Conservation (phyloP, 2,113 vertebrate species). For the Misgurnus mizolepis region DNA sequence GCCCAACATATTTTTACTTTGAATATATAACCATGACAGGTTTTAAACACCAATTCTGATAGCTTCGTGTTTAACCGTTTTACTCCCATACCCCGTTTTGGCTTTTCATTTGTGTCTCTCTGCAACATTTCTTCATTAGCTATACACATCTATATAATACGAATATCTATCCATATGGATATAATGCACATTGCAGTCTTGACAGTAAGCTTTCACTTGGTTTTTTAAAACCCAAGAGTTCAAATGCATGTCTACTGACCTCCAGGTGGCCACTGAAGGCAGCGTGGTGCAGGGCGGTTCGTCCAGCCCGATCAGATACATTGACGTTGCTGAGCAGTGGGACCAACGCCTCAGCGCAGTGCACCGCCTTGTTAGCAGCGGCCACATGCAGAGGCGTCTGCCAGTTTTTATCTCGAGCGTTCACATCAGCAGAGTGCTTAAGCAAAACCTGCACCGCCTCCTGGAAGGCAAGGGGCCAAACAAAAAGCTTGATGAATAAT, state of each 20-base stretch:
- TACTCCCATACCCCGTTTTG: no score
- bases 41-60: no score
- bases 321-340: constrained; percentile 97
- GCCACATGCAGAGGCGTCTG: constrained; percentile 97
- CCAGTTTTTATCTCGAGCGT: constrained; percentile 98
- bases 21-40: no score
- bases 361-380: constrained; percentile 96
- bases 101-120: no score
- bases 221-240: background rate
- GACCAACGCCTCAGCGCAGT: constrained; percentile 95
- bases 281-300: constrained; percentile 95
- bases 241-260: constrained; percentile 68
- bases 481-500: background rate
- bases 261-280: constrained; percentile 96
- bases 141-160: no score
- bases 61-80: no score
- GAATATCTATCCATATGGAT: no score
- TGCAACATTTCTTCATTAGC: no score
- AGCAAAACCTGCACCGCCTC: constrained; percentile 98
- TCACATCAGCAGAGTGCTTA: constrained; percentile 98
- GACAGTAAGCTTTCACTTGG: no score
- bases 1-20: no score
- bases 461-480: constrained; percentile 66
- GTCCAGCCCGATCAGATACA: constrained; percentile 94
- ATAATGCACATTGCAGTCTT: no score